These are phyloP conservation scores for Sitodiplosis mosellana DNA, from an alignment of 1,140 invertebrate genomes.

Conservation along the genomic window DNA sequence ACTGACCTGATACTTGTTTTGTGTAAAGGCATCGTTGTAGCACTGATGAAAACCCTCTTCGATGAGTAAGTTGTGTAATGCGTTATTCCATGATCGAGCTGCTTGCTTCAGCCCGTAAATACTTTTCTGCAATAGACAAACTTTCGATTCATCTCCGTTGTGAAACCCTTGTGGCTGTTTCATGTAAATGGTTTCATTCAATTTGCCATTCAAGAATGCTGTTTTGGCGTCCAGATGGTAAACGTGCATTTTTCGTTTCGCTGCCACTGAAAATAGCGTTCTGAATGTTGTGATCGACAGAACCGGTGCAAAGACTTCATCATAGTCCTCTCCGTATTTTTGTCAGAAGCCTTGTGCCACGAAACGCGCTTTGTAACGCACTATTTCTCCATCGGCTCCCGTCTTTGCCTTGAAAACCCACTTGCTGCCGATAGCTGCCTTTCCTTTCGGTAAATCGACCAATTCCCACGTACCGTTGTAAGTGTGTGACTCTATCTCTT, in stretches of 20 bases:
- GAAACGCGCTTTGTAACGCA: slow-evolving; percentile 10
- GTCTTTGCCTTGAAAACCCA: slow-evolving; percentile 12
- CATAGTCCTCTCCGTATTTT: slow-evolving; percentile 1
- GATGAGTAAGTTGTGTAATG: slow-evolving; percentile 7
- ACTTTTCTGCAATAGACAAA: slow-evolving; percentile 17
- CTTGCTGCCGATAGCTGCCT: slow-evolving; percentile 9
- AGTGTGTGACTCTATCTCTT: slow-evolving; percentile 5
- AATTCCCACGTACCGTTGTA: slow-evolving; percentile 9
- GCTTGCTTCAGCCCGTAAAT: slow-evolving; percentile 28
- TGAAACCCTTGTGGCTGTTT: slow-evolving; percentile 17
- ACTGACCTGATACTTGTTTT: slow-evolving; percentile 1
- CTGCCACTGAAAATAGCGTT: slow-evolving; percentile 7
- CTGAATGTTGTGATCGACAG: slow-evolving; percentile 10
- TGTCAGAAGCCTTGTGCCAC: slow-evolving; percentile 18
- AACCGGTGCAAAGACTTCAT: slow-evolving; percentile 1
- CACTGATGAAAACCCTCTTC: slow-evolving; percentile 5
- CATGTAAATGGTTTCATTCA: slow-evolving; percentile 24
- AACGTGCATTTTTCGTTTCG: slow-evolving; percentile 3
- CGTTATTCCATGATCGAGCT: slow-evolving; percentile 22
- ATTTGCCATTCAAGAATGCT: slow-evolving; percentile 21
- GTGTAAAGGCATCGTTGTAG: slow-evolving; percentile 10
- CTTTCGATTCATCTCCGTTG: slow-evolving; percentile 7
- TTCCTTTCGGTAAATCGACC: slow-evolving; percentile 5
- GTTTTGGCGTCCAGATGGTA: slow-evolving; percentile 13
- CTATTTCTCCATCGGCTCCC: slow-evolving; percentile 5